phyloP scores from a whole-genome alignment of 2,797 vertebrate genomes.

The Sciurus carolinensis region DNA sequence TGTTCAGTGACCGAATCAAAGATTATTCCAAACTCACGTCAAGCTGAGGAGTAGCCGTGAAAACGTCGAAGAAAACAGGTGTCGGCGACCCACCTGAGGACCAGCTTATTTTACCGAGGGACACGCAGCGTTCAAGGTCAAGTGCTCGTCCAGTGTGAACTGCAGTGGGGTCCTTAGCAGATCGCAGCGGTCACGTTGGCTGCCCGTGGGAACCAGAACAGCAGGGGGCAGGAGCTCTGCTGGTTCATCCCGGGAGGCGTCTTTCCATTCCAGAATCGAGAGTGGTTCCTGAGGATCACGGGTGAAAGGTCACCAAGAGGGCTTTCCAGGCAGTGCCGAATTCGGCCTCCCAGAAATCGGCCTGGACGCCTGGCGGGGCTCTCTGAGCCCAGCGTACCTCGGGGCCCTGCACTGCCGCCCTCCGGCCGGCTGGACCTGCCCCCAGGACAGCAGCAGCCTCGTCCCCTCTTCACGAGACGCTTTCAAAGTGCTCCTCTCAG shows the following conservation, averaged over 20 bases:
- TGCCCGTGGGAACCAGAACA: neutral
- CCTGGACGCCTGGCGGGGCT: neutral
- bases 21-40: neutral
- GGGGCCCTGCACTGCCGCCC: accelerated
- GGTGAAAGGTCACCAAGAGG: neutral
- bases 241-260: neutral
- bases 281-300: neutral
- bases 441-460: accelerated
- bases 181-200: accelerated
- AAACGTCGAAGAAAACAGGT: neutral
- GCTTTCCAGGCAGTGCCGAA: neutral
- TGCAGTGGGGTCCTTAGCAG: too few species aligned
- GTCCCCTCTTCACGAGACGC: neutral
- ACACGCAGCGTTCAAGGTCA: too few species aligned
- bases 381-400: accelerated
- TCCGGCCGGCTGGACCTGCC: accelerated
- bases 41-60: neutral
- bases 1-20: neutral
- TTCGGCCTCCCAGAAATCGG: neutral
- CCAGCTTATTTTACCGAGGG: neutral
- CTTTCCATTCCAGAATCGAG: neutral
- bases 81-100: neutral
- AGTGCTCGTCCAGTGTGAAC: neutral
- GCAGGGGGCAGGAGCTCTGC: too few species aligned
- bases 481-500: neutral